Conservation (phyloP, 2,113 vertebrate genomes). For the Copsychus sechellarum region DNA sequence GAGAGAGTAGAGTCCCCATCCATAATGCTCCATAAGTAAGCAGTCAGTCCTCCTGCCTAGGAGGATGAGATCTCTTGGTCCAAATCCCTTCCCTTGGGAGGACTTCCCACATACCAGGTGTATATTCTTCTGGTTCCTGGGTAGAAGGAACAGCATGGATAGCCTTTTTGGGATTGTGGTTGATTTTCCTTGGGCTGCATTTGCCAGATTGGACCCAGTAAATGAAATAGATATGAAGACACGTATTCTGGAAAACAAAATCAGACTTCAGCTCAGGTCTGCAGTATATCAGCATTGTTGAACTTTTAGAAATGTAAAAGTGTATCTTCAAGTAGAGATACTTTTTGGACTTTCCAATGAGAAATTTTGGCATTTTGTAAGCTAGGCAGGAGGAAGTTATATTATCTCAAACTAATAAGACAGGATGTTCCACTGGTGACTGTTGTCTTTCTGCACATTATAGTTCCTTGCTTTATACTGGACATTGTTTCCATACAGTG, state of each 20-base stretch:
- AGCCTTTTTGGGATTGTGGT: background rate
- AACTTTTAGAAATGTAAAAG: background rate
- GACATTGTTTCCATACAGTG: background rate
- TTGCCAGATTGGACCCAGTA: background rate
- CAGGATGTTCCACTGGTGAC: background rate
- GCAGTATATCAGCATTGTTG: background rate
- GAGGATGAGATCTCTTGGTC: background rate
- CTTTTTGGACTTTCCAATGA: background rate
- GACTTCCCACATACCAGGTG: background rate
- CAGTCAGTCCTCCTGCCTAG: background rate
- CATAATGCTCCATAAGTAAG: accelerated
- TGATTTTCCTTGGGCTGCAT: background rate
- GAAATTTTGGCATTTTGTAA: background rate
- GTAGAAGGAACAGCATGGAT: background rate
- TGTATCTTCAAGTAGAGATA: background rate
- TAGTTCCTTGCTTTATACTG: background rate
- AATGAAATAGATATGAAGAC: background rate
- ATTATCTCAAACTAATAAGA: background rate
- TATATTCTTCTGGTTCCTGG: background rate
- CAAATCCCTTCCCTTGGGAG: background rate
- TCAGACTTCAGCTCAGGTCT: background rate
- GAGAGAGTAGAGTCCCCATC: background rate
- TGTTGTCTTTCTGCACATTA: background rate
- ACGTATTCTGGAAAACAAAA: background rate
- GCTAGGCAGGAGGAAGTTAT: background rate